Base-by-base conservation (phyloP, 2,888 invertebrate species). In the Geotrupes spiniger region DNA sequence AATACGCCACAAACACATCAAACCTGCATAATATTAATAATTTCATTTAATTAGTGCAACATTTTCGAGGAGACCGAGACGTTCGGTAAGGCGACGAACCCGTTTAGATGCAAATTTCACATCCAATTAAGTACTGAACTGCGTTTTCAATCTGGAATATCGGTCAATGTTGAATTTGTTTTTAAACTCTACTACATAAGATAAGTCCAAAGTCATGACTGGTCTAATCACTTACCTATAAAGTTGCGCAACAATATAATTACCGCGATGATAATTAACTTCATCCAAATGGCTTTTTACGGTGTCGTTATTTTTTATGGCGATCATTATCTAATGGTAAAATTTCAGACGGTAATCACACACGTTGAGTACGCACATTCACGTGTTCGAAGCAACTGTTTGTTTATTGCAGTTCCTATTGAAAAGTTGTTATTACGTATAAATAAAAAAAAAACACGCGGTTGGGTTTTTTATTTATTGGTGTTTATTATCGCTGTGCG, bases 161-260 rank as follows among this genome's bases (percentile, higher is more conserved):
- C 40, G 46, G 46, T 46, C 46, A 46, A 46, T 46, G 46, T 46
- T 40, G 33, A 26, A 25, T 25, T 25, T 41, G 36, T 36, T 46
- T 40, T 31, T 28, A 26, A 28, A 15, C 28, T 27, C 40, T 26
- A 15, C 27, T 33, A 29, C 29, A 11, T 29, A 28, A 36, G 26
- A 46, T 41, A 46, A 46, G 33, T 46, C 27, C 41, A 46, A 36
- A 49, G 49, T 49, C 49, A 49, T 36, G 42, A 38, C 37, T 38
- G 31, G 43, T 43, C 42, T 49, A 49, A 49, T 49, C 49, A 49
- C 49, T 42, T 43, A 38, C 42, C 48, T 16, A 49, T 49, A 42
- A 43, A 12, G 42, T 49, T 49, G 43, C 43, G 38, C 38, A 49
- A 49, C 49, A 29, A 26, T 31, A 49, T 49, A 49, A 49, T 49